Conservation (phyloP, 2,113 vertebrate genomes). For the Pituophis catenifer region DNA sequence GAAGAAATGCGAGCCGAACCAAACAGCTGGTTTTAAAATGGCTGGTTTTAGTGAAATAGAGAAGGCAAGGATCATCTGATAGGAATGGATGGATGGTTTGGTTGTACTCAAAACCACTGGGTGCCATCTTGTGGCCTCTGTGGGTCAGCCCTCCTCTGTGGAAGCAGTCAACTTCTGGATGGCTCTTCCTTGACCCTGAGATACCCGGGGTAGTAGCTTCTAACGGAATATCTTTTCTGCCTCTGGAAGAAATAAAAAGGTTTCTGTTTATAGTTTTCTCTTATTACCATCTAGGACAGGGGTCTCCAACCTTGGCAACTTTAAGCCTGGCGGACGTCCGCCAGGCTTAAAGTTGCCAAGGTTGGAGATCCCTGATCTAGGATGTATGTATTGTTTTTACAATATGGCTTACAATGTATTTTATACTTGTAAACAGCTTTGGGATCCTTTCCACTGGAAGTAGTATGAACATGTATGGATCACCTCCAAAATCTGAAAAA, state of each 20-base stretch:
- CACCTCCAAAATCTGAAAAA: not conserved
- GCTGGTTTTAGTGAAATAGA: not conserved
- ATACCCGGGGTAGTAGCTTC: not conserved
- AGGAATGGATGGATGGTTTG: not conserved
- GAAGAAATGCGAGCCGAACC: not conserved
- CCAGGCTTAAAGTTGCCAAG: too few relatives aligned
- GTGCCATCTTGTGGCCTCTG: not conserved
- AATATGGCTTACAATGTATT: not conserved
- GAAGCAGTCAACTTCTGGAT: not conserved
- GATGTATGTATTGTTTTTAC: not conserved
- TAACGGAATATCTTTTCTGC: not conserved
- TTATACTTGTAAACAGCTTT: not conserved
- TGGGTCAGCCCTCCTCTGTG: not conserved
- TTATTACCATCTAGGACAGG: not conserved
- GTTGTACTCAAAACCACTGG: not conserved
- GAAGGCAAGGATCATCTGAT: not conserved
- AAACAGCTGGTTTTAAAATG: not conserved
- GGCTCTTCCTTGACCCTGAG: not conserved
- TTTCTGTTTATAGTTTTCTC: not conserved
- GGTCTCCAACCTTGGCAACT: too few relatives aligned
- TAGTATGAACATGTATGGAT: not conserved
- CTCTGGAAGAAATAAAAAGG: not conserved
- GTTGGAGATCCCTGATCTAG: not conserved
- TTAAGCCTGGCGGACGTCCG: too few relatives aligned
- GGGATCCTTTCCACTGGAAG: not conserved